Evolutionary conservation across 2,113 vertebrate genomes (phyloP).

Genomic region (Ceyx margarethae): DNA sequence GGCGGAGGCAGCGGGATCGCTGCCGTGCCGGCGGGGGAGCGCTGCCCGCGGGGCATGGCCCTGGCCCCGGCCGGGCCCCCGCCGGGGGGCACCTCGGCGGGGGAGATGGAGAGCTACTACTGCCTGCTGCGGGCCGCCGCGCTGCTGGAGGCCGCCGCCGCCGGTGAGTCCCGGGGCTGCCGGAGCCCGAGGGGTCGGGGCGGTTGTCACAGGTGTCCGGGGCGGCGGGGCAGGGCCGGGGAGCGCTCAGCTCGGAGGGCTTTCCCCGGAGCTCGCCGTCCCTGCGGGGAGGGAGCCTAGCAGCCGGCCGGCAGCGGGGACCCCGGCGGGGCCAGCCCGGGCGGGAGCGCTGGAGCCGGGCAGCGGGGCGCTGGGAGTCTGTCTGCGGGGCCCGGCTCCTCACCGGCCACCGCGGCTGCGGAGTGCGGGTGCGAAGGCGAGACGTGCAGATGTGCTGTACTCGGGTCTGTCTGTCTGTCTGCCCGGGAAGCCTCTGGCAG

Average conservation of each 20-base stretch:
- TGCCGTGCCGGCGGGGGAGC: background rate
- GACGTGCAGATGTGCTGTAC: background rate
- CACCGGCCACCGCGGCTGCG: background rate
- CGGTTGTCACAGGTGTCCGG: background rate
- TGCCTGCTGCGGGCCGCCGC: conserved; percentile 81
- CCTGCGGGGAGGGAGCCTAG: background rate
- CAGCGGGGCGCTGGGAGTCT: background rate
- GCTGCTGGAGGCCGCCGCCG: conserved; percentile 76
- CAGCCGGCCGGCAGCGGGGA: background rate
- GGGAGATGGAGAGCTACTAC: conserved; percentile 83
- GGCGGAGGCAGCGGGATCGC: no score
- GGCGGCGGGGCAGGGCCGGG: background rate
- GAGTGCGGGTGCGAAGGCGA: fast-evolving
- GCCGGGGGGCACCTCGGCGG: conserved; percentile 65
- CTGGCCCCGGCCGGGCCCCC: conserved; percentile 56
- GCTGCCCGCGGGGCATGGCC: background rate
- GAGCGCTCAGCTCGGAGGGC: background rate
- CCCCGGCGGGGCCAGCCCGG: background rate
- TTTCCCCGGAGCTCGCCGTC: background rate
- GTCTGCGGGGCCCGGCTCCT: background rate
- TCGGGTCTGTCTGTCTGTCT: fast-evolving
- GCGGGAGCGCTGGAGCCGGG: background rate
- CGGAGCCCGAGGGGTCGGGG: background rate
- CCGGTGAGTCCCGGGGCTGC: conserved; percentile 76
- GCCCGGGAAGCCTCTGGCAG: background rate